A percentile compares a stretch with the other conserved stretches of the same genome.
Evolutionary conservation across 2,888 invertebrate species (phyloP).

Genomic region (Dynastes hyllus): DNA sequence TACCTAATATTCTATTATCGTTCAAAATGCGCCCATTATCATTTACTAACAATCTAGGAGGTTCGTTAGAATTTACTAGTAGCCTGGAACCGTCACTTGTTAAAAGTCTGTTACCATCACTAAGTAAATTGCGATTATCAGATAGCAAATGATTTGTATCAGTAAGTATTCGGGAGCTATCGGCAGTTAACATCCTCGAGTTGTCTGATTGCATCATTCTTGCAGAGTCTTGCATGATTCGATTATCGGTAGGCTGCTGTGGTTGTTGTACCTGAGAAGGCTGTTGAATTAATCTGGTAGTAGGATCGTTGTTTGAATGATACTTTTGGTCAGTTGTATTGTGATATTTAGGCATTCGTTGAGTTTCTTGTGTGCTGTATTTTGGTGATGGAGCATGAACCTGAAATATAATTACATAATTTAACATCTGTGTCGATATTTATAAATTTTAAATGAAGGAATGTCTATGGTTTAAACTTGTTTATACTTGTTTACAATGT

Average conservation of each 20-base stretch:
- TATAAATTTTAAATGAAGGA: too few relatives aligned
- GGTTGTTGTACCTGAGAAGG: slow-evolving; percentile 38
- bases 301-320: slow-evolving; percentile 58
- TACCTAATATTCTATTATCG: slow-evolving; percentile 59
- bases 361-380: slow-evolving; percentile 63
- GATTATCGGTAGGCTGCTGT: slow-evolving; percentile 58
- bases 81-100: slow-evolving; percentile 64
- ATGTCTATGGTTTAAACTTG: too few relatives aligned
- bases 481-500: too few relatives aligned
- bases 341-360: slow-evolving; percentile 61
- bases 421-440: not conserved
- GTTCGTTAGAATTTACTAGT: slow-evolving; percentile 67
- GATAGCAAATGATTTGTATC: slow-evolving; percentile 63
- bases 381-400: slow-evolving; percentile 67
- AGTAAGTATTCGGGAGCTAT: slow-evolving; percentile 56
- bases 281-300: slow-evolving; percentile 64
- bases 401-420: slow-evolving; percentile 54
- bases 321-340: slow-evolving; percentile 60
- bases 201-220: slow-evolving; percentile 64
- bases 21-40: slow-evolving; percentile 64
- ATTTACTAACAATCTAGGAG: slow-evolving; percentile 66
- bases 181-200: slow-evolving; percentile 59
- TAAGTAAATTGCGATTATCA: slow-evolving; percentile 57
- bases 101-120: slow-evolving; percentile 57
- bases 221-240: slow-evolving; percentile 65